These are phyloP conservation scores for Micoletzkya japonica DNA, from an alignment of 2,888 invertebrate genomes.

Conservation along the genomic window DNA sequence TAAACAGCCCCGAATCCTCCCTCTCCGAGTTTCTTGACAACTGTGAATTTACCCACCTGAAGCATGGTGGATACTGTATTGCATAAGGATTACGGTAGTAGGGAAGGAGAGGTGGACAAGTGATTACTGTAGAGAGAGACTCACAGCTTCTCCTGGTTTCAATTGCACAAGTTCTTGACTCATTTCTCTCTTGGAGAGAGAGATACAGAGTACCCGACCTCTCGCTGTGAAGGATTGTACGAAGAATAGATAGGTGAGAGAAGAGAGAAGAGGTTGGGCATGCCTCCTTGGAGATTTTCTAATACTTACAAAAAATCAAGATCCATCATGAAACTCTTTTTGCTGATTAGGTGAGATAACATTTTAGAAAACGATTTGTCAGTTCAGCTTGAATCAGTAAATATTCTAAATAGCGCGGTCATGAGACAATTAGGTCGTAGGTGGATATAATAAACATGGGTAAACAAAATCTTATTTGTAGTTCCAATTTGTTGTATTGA, in stretches of 20 bases:
- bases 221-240: neutral
- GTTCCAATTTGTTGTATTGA: no score
- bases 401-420: no score
- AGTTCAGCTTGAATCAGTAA: no score
- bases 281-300: no score
- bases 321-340: no score
- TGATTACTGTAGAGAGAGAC: neutral
- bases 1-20: conserved; percentile 53
- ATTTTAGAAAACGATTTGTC: no score
- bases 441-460: no score
- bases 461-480: no score
- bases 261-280: neutral
- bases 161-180: conserved; percentile 21
- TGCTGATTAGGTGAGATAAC: no score
- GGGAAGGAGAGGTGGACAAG: neutral
- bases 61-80: neutral
- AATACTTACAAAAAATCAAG: no score
- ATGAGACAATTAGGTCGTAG: no score
- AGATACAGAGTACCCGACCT: conserved; percentile 2
- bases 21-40: conserved; percentile 46
- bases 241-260: conserved; percentile 2
- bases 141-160: conserved; percentile 14
- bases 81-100: neutral
- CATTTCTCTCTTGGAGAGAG: no score
- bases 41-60: conserved; percentile 39